phyloP scores from a whole-genome alignment of 1,140 invertebrate species.

The Chymomyza costata region DNA sequence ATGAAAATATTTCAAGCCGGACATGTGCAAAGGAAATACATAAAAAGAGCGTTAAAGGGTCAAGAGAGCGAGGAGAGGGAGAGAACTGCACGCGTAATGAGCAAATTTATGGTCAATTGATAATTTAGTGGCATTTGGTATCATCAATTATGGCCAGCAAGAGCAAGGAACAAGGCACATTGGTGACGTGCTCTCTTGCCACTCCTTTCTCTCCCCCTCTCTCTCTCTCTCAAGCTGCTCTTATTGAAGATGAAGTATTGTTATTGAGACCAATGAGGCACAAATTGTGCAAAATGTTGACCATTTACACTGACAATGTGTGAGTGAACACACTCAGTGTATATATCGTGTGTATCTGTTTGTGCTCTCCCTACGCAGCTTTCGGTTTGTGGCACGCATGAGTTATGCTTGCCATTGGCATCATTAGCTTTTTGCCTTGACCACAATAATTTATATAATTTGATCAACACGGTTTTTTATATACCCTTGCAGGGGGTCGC shows the following conservation, averaged over 20 bases:
- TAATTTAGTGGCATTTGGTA: slow-evolving; percentile 75
- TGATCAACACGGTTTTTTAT: slow-evolving; percentile 22
- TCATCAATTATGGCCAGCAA: slow-evolving; percentile 67
- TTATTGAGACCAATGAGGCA: slow-evolving; percentile 72
- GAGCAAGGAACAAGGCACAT: neutral
- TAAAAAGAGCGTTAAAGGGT: neutral
- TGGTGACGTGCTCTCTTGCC: slow-evolving; percentile 6
- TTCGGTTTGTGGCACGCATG: slow-evolving; percentile 28
- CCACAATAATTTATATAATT: slow-evolving; percentile 26
- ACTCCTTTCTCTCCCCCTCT: neutral
- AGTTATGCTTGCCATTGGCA: slow-evolving; percentile 55
- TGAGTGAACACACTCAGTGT: neutral
- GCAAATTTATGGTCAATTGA: slow-evolving; percentile 75
- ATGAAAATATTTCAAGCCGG: slow-evolving; percentile 40
- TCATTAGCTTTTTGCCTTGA: slow-evolving; percentile 47
- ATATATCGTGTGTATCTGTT: no score
- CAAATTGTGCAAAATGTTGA: slow-evolving; percentile 74
- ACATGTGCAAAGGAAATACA: neutral
- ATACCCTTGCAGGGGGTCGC: no score
- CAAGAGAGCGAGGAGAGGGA: neutral
- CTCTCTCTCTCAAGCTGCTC: neutral
- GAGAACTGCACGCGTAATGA: slow-evolving; percentile 64
- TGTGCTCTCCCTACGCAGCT: slow-evolving; percentile 31
- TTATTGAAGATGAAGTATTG: slow-evolving; percentile 68
- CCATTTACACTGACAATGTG: slow-evolving; percentile 19